Conservation (phyloP, 2,113 vertebrate genomes). For the Hippocampus zosterae region DNA sequence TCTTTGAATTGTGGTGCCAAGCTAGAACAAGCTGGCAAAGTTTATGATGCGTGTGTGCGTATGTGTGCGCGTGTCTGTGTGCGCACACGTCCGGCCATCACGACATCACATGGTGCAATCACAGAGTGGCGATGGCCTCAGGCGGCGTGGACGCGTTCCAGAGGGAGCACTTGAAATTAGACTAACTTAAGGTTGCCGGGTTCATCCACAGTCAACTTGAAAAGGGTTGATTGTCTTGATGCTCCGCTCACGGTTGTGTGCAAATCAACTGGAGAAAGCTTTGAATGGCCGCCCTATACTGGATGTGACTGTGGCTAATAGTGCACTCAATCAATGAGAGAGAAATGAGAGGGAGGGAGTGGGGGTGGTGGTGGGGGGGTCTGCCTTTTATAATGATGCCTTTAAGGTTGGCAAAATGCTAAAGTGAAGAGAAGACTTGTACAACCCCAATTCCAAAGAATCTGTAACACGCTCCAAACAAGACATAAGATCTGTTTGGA, state of each 20-base stretch:
- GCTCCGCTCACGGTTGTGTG: constrained; percentile 19
- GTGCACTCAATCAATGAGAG: constrained; percentile 10
- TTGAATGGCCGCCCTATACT: constrained; percentile 16
- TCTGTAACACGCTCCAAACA: no score
- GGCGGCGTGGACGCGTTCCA: constrained; percentile 26
- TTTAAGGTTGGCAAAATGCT: neutral
- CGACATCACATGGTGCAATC: constrained; percentile 43
- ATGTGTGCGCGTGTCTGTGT: constrained; percentile 20
- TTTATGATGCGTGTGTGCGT: constrained; percentile 23
- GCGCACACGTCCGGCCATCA: constrained; percentile 1
- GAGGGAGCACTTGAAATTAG: constrained; percentile 35
- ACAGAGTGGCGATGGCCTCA: constrained; percentile 26
- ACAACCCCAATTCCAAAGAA: no score
- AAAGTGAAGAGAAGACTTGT: neutral
- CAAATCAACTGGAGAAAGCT: constrained; percentile 32
- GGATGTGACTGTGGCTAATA: constrained; percentile 20
- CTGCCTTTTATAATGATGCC: neutral
- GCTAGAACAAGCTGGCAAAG: constrained; percentile 10
- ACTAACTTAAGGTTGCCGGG: constrained; percentile 33
- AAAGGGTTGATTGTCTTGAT: constrained; percentile 43
- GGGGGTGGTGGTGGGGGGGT: neutral
- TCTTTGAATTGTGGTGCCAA: constrained; percentile 10
- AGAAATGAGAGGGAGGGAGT: neutral
- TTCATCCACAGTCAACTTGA: constrained; percentile 24
- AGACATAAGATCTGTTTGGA: no score